These are phyloP conservation scores for Aurelia aurita DNA, from an alignment of 30 jellyfish, hydroid and myxozoan genomes.

Conservation along the genomic window DNA sequence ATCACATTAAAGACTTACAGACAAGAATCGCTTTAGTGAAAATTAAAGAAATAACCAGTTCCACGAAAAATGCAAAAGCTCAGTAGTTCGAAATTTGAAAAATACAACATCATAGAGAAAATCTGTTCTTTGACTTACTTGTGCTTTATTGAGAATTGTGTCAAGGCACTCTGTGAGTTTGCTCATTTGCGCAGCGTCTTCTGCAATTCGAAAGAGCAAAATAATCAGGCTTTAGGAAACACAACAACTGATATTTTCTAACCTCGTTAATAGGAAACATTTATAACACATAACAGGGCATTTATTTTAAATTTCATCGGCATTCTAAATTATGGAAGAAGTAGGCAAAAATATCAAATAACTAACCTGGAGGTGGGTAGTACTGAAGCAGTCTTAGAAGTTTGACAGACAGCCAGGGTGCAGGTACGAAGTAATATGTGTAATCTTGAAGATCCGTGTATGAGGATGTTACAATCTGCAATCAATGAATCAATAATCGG, in stretches of 20 bases:
- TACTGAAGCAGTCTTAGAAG: conserved; percentile 86
- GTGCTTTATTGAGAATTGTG: conserved; percentile 90
- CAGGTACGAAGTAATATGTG: conserved; percentile 97
- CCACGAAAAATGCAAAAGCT: too few relatives aligned
- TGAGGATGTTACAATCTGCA: conserved; percentile 93
- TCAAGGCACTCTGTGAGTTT: conserved; percentile 92
- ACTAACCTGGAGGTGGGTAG: conserved; percentile 90
- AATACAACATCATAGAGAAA: too few relatives aligned
- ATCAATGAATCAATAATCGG: background rate
- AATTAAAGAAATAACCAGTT: too few relatives aligned
- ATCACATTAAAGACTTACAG: too few relatives aligned
- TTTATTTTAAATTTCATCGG: too few relatives aligned
- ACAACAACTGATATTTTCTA: too few relatives aligned
- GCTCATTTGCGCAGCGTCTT: conserved; percentile 91
- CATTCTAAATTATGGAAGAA: too few relatives aligned
- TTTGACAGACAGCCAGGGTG: conserved; percentile 97
- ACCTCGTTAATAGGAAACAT: too few relatives aligned
- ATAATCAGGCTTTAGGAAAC: too few relatives aligned
- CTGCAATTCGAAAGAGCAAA: conserved; percentile 12
- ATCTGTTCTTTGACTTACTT: conserved; percentile 61
- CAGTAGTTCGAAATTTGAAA: too few relatives aligned
- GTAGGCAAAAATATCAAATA: background rate
- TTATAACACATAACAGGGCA: too few relatives aligned
- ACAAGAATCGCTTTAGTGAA: too few relatives aligned
- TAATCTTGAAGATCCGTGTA: conserved; percentile 93